phyloP scores from a whole-genome alignment of 2,888 invertebrate genomes.

The Sesamia inferens region DNA sequence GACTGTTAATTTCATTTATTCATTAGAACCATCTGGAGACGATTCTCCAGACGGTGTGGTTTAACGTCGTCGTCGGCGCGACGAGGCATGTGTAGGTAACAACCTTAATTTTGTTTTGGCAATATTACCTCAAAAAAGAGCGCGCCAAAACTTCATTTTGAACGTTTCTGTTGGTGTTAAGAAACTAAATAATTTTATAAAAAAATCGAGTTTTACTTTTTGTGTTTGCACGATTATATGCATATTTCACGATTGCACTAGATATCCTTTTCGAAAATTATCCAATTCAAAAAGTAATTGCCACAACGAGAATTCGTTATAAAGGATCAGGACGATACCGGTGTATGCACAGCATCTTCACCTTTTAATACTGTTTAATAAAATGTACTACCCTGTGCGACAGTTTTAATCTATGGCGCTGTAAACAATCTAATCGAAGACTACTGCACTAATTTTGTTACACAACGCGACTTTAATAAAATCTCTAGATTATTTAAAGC shows the following conservation, averaged over 20 bases:
- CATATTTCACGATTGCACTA: background rate
- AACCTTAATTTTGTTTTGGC: conserved; percentile 52
- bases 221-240: background rate
- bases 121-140: conserved; percentile 48
- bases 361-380: too few relatives aligned
- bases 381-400: too few relatives aligned
- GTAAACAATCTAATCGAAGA: too few relatives aligned
- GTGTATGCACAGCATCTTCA: too few relatives aligned
- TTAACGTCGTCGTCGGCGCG: conserved; percentile 8
- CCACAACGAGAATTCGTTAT: background rate
- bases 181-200: conserved; percentile 5
- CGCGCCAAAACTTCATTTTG: conserved; percentile 48
- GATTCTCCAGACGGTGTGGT: conserved; percentile 47
- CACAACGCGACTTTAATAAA: too few relatives aligned
- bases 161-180: conserved; percentile 3
- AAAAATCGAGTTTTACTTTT: background rate
- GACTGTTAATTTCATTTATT: conserved; percentile 45
- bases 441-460: too few relatives aligned
- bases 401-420: too few relatives aligned
- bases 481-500: too few relatives aligned
- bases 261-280: background rate
- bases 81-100: conserved; percentile 2
- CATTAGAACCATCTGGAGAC: background rate
- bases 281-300: background rate
- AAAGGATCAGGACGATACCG: too few relatives aligned